phyloP scores from a whole-genome alignment of 2,888 invertebrate genomes.

The Lampropteryx suffumata region DNA sequence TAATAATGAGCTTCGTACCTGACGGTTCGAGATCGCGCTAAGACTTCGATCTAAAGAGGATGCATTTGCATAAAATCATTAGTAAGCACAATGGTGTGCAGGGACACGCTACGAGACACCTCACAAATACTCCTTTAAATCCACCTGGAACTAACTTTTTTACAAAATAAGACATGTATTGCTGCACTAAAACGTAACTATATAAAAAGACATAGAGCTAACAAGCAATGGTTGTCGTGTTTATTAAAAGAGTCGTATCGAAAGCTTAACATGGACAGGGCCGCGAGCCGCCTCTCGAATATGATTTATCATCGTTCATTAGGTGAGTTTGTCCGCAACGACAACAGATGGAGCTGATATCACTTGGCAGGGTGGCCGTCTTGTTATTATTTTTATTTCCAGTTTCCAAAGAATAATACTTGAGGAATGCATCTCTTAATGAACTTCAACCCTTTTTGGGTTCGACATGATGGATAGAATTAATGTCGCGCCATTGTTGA shows the following conservation, averaged over 20 bases:
- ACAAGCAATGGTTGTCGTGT: slow-evolving; percentile 47
- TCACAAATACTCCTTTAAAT: slow-evolving; percentile 66
- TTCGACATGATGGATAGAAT: slow-evolving; percentile 80
- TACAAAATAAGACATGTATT: slow-evolving; percentile 40
- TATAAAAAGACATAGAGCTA: background rate
- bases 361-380: slow-evolving; percentile 83
- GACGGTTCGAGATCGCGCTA: slow-evolving; percentile 82
- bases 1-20: slow-evolving; percentile 82
- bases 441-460: slow-evolving; percentile 82
- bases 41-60: slow-evolving; percentile 82
- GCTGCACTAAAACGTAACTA: slow-evolving; percentile 16
- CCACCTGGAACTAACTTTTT: slow-evolving; percentile 39
- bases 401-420: slow-evolving; percentile 82
- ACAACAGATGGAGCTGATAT: slow-evolving; percentile 83
- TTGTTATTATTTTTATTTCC: slow-evolving; percentile 83
- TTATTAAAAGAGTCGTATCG: slow-evolving; percentile 38
- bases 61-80: slow-evolving; percentile 84
- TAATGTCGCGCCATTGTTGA: slow-evolving; percentile 80
- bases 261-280: slow-evolving; percentile 62
- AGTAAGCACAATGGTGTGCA: slow-evolving; percentile 82
- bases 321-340: slow-evolving; percentile 83
- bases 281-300: slow-evolving; percentile 79
- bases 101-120: slow-evolving; percentile 77
- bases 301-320: slow-evolving; percentile 84
- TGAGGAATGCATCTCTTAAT: slow-evolving; percentile 81